Evolutionary conservation across 2,113 vertebrate genomes (phyloP).

Genomic region (Petrocephalus zakoni): DNA sequence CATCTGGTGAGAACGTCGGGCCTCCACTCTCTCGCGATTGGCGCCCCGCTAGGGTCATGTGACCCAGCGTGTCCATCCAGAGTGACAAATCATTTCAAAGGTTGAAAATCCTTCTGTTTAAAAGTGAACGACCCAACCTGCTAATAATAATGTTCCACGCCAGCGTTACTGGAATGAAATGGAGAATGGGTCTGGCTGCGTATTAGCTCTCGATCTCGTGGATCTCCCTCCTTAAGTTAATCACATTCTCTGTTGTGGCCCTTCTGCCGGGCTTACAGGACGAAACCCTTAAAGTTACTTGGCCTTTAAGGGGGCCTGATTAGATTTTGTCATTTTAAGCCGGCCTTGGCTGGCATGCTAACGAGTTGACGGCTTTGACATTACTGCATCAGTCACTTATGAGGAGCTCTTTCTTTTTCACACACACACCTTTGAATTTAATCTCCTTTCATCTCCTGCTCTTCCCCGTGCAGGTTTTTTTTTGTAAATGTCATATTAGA

Average conservation of each 20-base stretch:
- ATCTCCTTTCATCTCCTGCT: not conserved
- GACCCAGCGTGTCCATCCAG: not conserved
- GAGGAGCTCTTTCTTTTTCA: not conserved
- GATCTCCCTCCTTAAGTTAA: not conserved
- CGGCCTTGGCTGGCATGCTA: not conserved
- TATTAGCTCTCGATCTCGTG: not conserved
- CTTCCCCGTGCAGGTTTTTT: not conserved
- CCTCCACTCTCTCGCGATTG: not conserved
- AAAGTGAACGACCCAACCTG: not conserved
- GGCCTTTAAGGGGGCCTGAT: not conserved
- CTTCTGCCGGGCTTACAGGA: not conserved
- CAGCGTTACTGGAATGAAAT: not conserved
- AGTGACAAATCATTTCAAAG: not conserved
- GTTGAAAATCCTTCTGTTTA: not conserved
- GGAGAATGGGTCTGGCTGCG: not conserved
- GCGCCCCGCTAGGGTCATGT: not conserved
- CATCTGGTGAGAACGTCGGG: constrained; percentile 72
- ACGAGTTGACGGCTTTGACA: no score
- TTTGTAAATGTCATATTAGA: not conserved
- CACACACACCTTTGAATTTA: not conserved
- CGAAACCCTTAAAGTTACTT: not conserved
- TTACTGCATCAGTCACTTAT: not conserved
- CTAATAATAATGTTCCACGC: not conserved
- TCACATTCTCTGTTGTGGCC: no score
- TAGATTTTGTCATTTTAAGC: not conserved